Base-by-base conservation (phyloP, 2,888 invertebrate species). In the Belgica antarctica region DNA sequence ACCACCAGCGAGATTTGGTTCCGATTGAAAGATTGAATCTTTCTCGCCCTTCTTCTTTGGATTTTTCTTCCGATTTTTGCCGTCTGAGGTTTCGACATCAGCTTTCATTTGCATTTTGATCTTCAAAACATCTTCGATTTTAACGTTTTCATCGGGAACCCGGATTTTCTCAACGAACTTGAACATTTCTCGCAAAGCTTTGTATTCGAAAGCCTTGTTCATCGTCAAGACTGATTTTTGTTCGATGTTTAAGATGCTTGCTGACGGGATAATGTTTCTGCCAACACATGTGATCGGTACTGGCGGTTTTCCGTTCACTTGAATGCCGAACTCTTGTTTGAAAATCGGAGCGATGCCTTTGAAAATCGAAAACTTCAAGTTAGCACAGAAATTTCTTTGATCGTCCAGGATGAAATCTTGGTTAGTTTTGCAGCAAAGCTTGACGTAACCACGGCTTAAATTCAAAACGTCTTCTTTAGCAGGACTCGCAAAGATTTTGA, bases 221-320 rank as follows among this genome's bases (percentile, higher is more conserved):
- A 69, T 36, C 5, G 28, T 17, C 22, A 36, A 47, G 5, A 69
- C 8, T 8, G 69, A 69, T 4, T 24, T 19, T 22, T 36, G 34
- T 10, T 31, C 4, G 34, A 69, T 34, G 8, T 69, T 57, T 1
- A 69, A 24, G 3, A 69, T 8, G 4, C 57, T 69, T 15, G 59
- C 59, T 19, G 34, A 59, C 24, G 47, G 69, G 4, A 69, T 7
- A n/a, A 1, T 15, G 15, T 59, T 69, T 27, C 24, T 34, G 19
- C 59, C 19, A 24, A n/a, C 10, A n/a, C 57, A 57, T 3, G 8
- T 22, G 1, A 69, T 59, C 24, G 69, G 59, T 59, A 57, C 31
- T n/a, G 69, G 69, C 12, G 69, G 25, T 22, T 36, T 31, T 12
- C 59, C 36, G 34, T 69, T 69, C 2, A 69, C 15, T 69, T 59